phyloP scores from a whole-genome alignment of 92 coral and sea anemone genomes.

The Ricordea florida region DNA sequence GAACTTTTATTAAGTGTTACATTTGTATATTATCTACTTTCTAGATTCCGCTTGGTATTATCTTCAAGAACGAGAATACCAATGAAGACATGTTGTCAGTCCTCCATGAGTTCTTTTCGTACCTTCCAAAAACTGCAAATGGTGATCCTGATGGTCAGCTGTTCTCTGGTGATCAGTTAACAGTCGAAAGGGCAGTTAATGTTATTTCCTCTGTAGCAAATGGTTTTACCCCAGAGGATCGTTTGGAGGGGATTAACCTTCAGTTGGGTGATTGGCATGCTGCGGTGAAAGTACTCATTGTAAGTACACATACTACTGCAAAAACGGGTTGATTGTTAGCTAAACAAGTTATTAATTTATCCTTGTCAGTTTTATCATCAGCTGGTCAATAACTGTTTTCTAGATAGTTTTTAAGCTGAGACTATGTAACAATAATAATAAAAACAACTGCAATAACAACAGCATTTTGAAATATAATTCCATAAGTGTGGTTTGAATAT shows the following conservation, averaged over 20 bases:
- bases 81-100: background rate
- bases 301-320: background rate
- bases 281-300: background rate
- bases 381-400: background rate
- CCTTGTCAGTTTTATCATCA: background rate
- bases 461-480: too few species aligned
- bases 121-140: slow-evolving; percentile 12
- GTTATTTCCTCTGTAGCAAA: background rate
- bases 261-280: slow-evolving; percentile 51
- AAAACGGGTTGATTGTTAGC: background rate
- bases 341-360: background rate
- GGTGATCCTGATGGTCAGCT: background rate
- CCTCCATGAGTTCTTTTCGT: background rate
- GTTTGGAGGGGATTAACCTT: background rate
- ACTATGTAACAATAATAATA: background rate
- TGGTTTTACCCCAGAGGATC: background rate
- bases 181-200: slow-evolving; percentile 30
- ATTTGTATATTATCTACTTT: background rate
- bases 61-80: slow-evolving; percentile 28
- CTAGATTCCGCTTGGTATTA: background rate
- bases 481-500: too few species aligned
- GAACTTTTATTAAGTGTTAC: slow-evolving; percentile 1
- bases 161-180: slow-evolving; percentile 45
- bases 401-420: background rate
- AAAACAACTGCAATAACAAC: background rate